These are phyloP conservation scores for Brenthis hecate DNA, from an alignment of 2,888 invertebrate species.

Conservation along the genomic window DNA sequence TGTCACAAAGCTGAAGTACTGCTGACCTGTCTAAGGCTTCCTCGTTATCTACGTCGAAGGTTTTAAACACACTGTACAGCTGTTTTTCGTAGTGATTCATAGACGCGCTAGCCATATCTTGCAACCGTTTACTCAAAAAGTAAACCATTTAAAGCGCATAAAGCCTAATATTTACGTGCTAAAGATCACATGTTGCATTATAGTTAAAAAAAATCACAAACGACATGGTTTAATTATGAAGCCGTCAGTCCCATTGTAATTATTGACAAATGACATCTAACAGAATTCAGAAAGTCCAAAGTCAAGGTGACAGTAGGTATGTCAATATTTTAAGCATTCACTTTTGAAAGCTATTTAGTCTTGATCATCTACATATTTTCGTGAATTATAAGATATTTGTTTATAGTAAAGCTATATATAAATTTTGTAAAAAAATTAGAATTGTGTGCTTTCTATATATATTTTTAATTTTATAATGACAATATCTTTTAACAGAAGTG, in stretches of 20 bases:
- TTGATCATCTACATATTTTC: not conserved
- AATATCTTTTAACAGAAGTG: not conserved
- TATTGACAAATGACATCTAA: conserved; percentile 17
- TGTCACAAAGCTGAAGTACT: conserved; percentile 86
- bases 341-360: not conserved
- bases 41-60: conserved; percentile 87
- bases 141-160: conserved; percentile 25
- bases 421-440: no score
- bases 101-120: conserved; percentile 64
- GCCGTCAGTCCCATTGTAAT: conserved; percentile 15
- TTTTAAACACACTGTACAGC: conserved; percentile 90
- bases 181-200: conserved; percentile 41
- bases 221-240: conserved; percentile 23
- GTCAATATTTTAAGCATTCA: not conserved
- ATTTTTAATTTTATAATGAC: not conserved
- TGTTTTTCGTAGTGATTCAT: conserved; percentile 92
- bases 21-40: conserved; percentile 86
- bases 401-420: no score
- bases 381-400: no score
- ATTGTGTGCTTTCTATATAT: no score
- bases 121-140: conserved; percentile 6
- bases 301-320: conserved; percentile 25
- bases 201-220: conserved; percentile 34
- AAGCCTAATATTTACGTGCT: conserved; percentile 28
- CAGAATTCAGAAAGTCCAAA: conserved; percentile 3